Evolutionary conservation across 2,797 vertebrate species (phyloP), one percentile per base, ranked within the genome.

Genomic region (Leptatherina wallacei): DNA sequence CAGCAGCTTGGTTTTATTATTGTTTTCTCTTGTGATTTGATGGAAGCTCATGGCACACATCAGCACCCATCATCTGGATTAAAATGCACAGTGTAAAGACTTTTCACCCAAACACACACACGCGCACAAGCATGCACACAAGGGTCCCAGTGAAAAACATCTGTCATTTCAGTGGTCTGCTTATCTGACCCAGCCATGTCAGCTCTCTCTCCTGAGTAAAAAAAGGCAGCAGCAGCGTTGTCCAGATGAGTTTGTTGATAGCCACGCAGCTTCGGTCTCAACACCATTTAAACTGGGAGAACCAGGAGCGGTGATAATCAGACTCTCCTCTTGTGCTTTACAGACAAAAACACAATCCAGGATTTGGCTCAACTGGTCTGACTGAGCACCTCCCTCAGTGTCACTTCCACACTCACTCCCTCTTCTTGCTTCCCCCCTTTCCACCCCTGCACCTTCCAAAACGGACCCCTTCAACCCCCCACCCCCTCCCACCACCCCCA

Each of bases 171-270:
- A 80, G 75, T 69, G 24, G 70, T 73, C 65, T 81, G 78, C 87
- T 94, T 93, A 94, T 94, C 93, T 89, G 49, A 20, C 70, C 59
- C 27, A 67, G 69, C 78, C 92, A 91, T 85, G 88, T 82, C 88
- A 79, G 63, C 18, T 30, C 81, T 55, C 77, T 66, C 75, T 64
- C 74, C 35, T 59, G 87, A 80, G 68, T 61, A 27, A 27, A 81
- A 82, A 85, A 83, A 87, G 75, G 79, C 87, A 80, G 70, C 79
- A 27, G 54, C 44, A 56, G 61, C 72, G 69, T 81, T 81, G 63
- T 62, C 60, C 85, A 87, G 88, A 92, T 89, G 81, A 74, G 76
- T 75, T 75, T 56, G 49, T 69, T 70, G 86, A 91, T 89, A 77
- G 51, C 64, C 35, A 33, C 65, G 2, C 49, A 22, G 69, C 73